Conservation (phyloP, 2,113 vertebrate species). For the Callaeas wilsoni region DNA sequence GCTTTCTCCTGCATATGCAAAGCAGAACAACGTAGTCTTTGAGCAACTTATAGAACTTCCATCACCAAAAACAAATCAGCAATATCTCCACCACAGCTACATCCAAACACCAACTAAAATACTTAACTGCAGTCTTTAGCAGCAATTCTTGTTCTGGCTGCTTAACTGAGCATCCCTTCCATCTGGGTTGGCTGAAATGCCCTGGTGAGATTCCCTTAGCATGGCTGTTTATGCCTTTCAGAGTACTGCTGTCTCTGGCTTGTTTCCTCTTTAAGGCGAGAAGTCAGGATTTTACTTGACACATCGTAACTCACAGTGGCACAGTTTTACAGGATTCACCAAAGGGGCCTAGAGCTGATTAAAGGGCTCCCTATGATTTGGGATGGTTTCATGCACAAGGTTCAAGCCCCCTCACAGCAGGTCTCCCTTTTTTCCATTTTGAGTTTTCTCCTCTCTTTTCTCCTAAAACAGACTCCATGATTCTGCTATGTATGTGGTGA, state of each 20-base stretch:
- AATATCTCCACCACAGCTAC: background rate
- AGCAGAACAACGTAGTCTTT: background rate
- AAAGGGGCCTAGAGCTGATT: background rate
- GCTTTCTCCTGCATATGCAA: background rate
- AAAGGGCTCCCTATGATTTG: background rate
- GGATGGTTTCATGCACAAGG: accelerated
- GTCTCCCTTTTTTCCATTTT: background rate
- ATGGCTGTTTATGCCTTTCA: background rate
- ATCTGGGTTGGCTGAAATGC: background rate
- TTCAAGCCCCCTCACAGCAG: background rate
- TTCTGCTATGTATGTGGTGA: background rate
- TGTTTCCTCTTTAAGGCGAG: background rate
- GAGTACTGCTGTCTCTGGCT: background rate
- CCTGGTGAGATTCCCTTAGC: background rate
- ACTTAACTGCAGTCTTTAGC: background rate
- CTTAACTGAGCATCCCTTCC: background rate
- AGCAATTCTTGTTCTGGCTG: background rate
- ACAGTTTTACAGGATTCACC: background rate
- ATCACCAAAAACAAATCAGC: background rate
- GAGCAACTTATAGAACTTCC: background rate
- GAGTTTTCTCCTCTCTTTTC: background rate
- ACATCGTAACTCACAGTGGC: background rate
- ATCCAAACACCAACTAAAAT: background rate
- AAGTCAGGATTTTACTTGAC: background rate
- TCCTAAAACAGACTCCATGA: background rate